These are phyloP conservation scores for Pseudopipra pipra DNA, from an alignment of 2,113 vertebrate species.

Conservation along the genomic window DNA sequence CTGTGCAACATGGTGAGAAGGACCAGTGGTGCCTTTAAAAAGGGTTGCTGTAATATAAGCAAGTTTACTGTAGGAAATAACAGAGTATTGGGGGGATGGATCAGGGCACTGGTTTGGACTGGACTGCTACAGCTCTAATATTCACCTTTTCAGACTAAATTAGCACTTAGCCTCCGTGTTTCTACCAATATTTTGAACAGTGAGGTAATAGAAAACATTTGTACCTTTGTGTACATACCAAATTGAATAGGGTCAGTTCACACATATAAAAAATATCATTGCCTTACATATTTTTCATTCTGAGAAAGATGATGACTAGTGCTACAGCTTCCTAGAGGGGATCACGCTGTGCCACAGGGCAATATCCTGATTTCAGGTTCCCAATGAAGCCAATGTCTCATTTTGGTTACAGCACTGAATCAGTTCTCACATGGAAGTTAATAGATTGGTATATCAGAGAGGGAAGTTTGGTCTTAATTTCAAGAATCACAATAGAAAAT, in stretches of 20 bases:
- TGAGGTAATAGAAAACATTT: not conserved
- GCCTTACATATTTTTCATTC: not conserved
- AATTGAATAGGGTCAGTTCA: not conserved
- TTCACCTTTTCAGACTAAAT: not conserved
- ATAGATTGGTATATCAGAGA: not conserved
- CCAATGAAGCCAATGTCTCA: not conserved
- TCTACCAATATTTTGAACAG: not conserved
- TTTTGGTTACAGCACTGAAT: not conserved
- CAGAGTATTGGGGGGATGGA: not conserved
- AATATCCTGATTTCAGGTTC: not conserved
- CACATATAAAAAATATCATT: not conserved
- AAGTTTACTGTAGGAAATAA: not conserved
- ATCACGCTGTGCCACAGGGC: rapidly evolving
- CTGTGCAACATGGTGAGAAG: not conserved
- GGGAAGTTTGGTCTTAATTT: not conserved
- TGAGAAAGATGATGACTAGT: not conserved
- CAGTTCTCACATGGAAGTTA: not conserved
- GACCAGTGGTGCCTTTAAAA: not conserved
- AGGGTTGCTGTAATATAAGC: not conserved
- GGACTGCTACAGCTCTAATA: not conserved
- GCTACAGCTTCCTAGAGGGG: not conserved
- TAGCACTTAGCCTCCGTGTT: not conserved
- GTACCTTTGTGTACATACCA: not conserved
- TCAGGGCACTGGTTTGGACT: not conserved
- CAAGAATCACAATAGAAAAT: not conserved